Percentiles rank a stretch among this genome's conserved stretches.
Evolutionary conservation across 2,113 vertebrate genomes (phyloP).

Genomic region (Ovis canadensis): DNA sequence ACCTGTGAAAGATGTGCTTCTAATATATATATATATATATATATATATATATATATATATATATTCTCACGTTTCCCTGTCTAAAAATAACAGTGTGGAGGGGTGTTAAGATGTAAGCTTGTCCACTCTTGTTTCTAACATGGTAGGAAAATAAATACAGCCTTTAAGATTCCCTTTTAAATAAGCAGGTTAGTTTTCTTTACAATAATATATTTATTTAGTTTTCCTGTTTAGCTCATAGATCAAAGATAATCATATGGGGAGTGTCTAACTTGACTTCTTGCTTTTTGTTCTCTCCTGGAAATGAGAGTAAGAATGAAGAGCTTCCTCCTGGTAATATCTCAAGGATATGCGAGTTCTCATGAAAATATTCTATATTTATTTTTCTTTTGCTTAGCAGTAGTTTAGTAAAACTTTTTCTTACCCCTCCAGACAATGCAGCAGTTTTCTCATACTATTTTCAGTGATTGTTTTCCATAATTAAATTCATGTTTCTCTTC

Average conservation of each 20-base stretch:
- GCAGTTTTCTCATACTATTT: conserved; percentile 60
- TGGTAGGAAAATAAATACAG: background rate
- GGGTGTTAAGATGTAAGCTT: background rate
- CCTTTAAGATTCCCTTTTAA: background rate
- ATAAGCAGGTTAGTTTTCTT: background rate
- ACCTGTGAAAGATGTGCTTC: background rate
- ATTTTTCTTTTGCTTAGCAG: conserved; percentile 44
- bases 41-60: background rate
- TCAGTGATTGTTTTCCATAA: conserved; percentile 62
- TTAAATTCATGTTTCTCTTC: conserved; percentile 69
- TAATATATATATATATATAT: background rate
- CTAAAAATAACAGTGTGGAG: background rate
- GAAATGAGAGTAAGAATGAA: background rate
- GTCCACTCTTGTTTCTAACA: background rate
- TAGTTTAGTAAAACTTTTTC: conserved; percentile 42
- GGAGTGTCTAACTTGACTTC: background rate
- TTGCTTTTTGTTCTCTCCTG: background rate
- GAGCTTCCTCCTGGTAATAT: conserved; percentile 41
- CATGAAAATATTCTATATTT: conserved; percentile 10
- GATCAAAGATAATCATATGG: background rate
- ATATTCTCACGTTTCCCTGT: background rate
- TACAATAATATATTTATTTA: conserved; percentile 7
- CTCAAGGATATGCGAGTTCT: conserved; percentile 27
- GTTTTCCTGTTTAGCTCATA: conserved; percentile 20
- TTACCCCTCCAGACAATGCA: conserved; percentile 43